Percentiles rank a stretch among this genome's conserved stretches.
Conservation (phyloP, 2,113 vertebrate genomes). For the Coptodon rendalli region DNA sequence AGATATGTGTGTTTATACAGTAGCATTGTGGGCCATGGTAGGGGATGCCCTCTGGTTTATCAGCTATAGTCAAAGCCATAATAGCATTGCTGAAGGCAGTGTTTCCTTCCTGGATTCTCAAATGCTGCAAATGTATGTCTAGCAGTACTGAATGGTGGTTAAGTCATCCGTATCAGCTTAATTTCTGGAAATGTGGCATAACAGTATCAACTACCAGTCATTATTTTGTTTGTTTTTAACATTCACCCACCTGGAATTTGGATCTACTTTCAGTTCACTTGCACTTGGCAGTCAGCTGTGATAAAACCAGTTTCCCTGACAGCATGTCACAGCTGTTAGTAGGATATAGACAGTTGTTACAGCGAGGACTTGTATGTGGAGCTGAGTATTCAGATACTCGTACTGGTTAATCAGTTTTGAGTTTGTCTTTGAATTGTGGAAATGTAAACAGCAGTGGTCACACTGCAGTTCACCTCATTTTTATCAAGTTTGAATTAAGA, state of each 20-base stretch:
- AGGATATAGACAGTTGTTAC: neutral
- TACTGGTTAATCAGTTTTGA: neutral
- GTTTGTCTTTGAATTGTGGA: neutral
- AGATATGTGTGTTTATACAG: neutral
- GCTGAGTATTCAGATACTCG: neutral
- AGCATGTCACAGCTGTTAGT: neutral
- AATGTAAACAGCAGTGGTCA: neutral
- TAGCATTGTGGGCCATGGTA: neutral
- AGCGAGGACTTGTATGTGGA: neutral
- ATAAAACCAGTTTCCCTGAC: neutral
- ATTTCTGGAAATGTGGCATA: constrained; percentile 1
- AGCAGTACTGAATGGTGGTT: neutral
- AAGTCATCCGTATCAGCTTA: constrained; percentile 4
- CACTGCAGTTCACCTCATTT: neutral
- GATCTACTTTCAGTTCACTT: neutral
- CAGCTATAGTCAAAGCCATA: neutral
- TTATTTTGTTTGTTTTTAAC: neutral
- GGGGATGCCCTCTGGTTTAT: neutral
- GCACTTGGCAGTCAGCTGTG: neutral
- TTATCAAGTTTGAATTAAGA: neutral
- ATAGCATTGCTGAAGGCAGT: neutral
- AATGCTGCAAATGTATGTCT: constrained; percentile 15
- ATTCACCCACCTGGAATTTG: neutral
- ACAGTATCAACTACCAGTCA: neutral
- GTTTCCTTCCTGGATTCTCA: neutral